Evolutionary conservation across 2,888 invertebrate species (phyloP).

Genomic region (Drosophila ustulata): DNA sequence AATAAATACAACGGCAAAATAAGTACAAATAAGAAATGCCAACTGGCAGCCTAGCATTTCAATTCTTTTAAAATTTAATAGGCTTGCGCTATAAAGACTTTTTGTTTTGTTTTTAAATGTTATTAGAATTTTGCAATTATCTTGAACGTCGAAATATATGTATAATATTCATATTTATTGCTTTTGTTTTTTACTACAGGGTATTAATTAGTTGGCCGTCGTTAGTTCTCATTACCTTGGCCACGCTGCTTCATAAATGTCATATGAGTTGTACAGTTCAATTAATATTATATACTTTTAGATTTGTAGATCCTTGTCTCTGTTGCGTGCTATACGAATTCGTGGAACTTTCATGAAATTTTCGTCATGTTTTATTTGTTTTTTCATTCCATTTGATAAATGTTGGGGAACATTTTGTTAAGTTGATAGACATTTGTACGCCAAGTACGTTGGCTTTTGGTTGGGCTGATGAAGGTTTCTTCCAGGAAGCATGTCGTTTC

Average conservation of each 20-base stretch:
- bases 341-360: slow-evolving; percentile 60
- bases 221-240: neutral
- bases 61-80: too few species aligned
- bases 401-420: slow-evolving; percentile 61
- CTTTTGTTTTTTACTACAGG: neutral
- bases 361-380: slow-evolving; percentile 14
- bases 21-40: too few species aligned
- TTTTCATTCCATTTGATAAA: slow-evolving; percentile 53
- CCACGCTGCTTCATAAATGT: slow-evolving; percentile 71
- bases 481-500: slow-evolving; percentile 16
- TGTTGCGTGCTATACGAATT: slow-evolving; percentile 47
- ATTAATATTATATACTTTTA: slow-evolving; percentile 66
- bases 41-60: too few species aligned
- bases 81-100: too few species aligned
- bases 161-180: too few species aligned
- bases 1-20: too few species aligned
- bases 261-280: slow-evolving; percentile 73
- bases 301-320: slow-evolving; percentile 38
- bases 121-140: too few species aligned
- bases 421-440: slow-evolving; percentile 67
- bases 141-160: too few species aligned
- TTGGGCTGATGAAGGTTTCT: slow-evolving; percentile 4
- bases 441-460: slow-evolving; percentile 8
- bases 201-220: neutral
- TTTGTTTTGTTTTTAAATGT: too few species aligned